phyloP scores from a whole-genome alignment of 2,888 invertebrate genomes.

The Melolontha melolontha region DNA sequence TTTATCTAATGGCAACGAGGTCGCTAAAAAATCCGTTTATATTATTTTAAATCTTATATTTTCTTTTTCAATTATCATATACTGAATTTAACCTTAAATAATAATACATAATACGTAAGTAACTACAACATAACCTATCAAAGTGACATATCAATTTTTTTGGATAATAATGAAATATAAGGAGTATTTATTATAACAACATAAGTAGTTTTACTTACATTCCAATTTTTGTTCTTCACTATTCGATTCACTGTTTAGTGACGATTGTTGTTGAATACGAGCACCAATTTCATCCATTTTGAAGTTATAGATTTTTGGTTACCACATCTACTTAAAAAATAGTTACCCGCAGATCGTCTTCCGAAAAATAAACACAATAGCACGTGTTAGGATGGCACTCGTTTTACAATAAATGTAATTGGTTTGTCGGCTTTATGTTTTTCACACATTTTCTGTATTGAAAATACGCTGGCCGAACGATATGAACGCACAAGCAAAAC shows the following conservation, averaged over 20 bases:
- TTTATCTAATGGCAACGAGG: constrained; percentile 65
- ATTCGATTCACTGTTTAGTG: constrained; percentile 63
- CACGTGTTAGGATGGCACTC: constrained; percentile 33
- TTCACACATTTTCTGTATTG: constrained; percentile 49
- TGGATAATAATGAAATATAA: neutral
- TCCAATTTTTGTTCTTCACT: constrained; percentile 61
- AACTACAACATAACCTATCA: constrained; percentile 49
- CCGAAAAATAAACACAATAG: constrained; percentile 23
- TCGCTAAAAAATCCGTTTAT: constrained; percentile 52
- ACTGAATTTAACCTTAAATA: constrained; percentile 38
- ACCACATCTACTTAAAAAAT: constrained; percentile 51
- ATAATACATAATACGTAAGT: constrained; percentile 24
- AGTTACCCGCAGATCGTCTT: constrained; percentile 38
- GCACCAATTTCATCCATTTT: constrained; percentile 66
- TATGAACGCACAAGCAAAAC: constrained; percentile 60
- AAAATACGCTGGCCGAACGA: constrained; percentile 42
- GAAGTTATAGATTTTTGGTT: constrained; percentile 53
- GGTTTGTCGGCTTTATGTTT: constrained; percentile 41
- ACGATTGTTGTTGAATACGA: constrained; percentile 62
- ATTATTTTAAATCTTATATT: constrained; percentile 37
- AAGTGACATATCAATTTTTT: constrained; percentile 23
- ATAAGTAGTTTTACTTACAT: constrained; percentile 54
- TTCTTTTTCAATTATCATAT: constrained; percentile 46
- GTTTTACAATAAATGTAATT: constrained; percentile 29
- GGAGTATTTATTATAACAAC: constrained; percentile 1